Evolutionary conservation across 2,797 vertebrate genomes (phyloP), one percentile per base, ranked within the genome.

Genomic region (Rhabdomys pumilio): DNA sequence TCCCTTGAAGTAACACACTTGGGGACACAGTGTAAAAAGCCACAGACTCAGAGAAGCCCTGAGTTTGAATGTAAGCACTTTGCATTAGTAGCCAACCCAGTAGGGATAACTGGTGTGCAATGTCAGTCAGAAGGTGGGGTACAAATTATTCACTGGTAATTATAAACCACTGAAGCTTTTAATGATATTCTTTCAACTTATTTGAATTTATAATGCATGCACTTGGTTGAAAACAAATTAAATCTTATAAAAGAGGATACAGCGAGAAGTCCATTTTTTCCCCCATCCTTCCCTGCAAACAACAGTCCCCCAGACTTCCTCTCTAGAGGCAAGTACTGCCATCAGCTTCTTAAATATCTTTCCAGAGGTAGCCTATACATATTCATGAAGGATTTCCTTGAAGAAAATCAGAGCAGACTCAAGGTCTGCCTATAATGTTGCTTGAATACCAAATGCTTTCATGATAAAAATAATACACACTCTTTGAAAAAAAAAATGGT

Each of bases 341-440:
- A 91, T 83, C 97, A 94, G 89, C 89, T 95, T 95, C 93, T 80
- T 89, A 92, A 98, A 92, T 93, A 94, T 90, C 69, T 79, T 94
- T 95, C 95, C 95, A 94, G 95, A 94, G 95, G 94, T 31, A 92
- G 89, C 80, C 86, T 91, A 94, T 97, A 81, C 86, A 95, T 97
- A 97, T 97, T 97, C 92, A 97, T 97, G 93, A 95, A 83, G 72
- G 55, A 89, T 72, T 93, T 96, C 83, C 95, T 95, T 97, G 96
- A 95, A 96, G 95, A 92, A 96, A 96, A 97, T 96, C 91, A 97
- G 80, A 96, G 90, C 93, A 97, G 90, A 94, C 86, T 97, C 91
- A 96, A 96, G 91, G 83, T 96, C 96, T 90, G 86, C 47, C 38
- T 96, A 47, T 89, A 96, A 96, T 85, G 86, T 94, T 91, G 82